Percentiles rank a stretch among this genome's conserved stretches.
phyloP scores from a whole-genome alignment of 2,888 invertebrate species.

The Drosophila emarginata region DNA sequence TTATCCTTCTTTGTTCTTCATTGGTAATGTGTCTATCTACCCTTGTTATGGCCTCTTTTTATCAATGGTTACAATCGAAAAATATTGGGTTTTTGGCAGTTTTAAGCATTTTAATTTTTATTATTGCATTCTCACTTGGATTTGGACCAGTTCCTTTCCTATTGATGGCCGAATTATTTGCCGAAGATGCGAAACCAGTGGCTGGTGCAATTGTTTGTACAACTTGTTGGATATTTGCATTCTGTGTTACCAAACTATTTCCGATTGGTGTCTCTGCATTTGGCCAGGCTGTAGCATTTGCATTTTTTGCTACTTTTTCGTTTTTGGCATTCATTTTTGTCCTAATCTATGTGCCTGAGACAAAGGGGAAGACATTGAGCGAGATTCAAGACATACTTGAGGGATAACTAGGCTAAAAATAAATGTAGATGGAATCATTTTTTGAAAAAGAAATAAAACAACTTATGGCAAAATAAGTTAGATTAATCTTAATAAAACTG shows the following conservation, averaged over 20 bases:
- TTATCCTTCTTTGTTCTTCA: constrained; percentile 88
- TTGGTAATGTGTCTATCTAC: constrained; percentile 87
- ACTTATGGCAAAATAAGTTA: not conserved
- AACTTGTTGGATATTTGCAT: constrained; percentile 90
- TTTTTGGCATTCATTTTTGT: constrained; percentile 86
- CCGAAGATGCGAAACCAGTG: constrained; percentile 88
- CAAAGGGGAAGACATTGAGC: constrained; percentile 77
- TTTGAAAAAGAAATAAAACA: not conserved
- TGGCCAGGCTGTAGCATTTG: constrained; percentile 86
- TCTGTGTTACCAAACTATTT: constrained; percentile 89
- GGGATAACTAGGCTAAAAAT: not conserved
- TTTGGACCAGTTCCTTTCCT: constrained; percentile 91
- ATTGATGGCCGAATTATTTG: constrained; percentile 89
- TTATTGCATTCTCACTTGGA: constrained; percentile 90
- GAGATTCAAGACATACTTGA: constrained; percentile 62
- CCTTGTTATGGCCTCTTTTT: constrained; percentile 87
- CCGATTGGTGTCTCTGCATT: constrained; percentile 83
- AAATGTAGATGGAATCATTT: not conserved
- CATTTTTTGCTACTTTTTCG: constrained; percentile 87
- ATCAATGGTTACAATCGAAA: constrained; percentile 75
- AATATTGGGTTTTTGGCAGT: constrained; percentile 88
- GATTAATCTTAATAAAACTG: too few species aligned
- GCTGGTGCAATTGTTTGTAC: constrained; percentile 90
- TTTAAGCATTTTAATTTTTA: constrained; percentile 87
- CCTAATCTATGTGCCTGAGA: constrained; percentile 84